Conservation (phyloP, 1,140 invertebrate species). For the Berghia stephanieae region DNA sequence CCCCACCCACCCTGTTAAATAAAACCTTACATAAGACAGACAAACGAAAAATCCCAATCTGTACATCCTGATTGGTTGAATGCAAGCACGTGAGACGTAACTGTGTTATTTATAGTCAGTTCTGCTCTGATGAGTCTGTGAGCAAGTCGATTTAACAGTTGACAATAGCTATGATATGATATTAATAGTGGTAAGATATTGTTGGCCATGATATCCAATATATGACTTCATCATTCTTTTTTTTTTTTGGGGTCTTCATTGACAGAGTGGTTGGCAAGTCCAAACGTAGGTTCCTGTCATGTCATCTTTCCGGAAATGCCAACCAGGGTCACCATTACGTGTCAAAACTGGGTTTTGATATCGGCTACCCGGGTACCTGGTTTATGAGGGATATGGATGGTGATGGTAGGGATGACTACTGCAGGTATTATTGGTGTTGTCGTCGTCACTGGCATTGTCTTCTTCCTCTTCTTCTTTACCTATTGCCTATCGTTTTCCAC, state of each 20-base stretch:
- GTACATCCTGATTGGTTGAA: too few relatives aligned
- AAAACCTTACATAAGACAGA: neutral
- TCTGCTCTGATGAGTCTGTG: neutral
- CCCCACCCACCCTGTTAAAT: neutral
- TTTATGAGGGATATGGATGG: conserved; percentile 52
- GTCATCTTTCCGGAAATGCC: conserved; percentile 43
- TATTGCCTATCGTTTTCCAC: too few relatives aligned
- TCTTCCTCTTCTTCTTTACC: neutral
- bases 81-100: neutral
- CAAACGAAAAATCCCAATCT: neutral
- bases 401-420: conserved; percentile 53
- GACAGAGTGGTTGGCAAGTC: conserved; percentile 42
- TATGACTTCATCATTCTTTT: too few relatives aligned
- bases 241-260: too few relatives aligned
- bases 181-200: too few relatives aligned
- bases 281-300: conserved; percentile 45
- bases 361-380: conserved; percentile 43
- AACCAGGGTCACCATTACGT: conserved; percentile 45
- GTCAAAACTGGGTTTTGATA: conserved; percentile 44
- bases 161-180: neutral
- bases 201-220: too few relatives aligned
- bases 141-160: neutral
- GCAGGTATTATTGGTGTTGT: conserved; percentile 36
- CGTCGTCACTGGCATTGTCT: neutral
- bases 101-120: neutral